Evolutionary conservation across 2,797 vertebrate species (phyloP).

Genomic region (Antrozous pallidus): DNA sequence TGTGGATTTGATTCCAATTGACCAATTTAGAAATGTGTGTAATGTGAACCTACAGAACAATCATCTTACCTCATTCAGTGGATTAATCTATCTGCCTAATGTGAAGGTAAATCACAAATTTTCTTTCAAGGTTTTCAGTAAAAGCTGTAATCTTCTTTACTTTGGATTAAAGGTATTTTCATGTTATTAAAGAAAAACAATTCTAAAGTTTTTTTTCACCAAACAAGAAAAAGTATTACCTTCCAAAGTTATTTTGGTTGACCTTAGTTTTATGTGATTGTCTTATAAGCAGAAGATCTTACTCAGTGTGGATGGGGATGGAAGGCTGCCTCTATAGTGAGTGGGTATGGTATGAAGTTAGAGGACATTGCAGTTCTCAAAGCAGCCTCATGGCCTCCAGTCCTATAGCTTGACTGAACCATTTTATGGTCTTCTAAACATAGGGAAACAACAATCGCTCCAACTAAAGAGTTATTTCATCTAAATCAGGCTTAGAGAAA

Average conservation of each 20-base stretch:
- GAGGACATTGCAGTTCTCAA: neutral
- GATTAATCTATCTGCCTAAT: constrained; percentile 88
- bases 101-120: constrained; percentile 82
- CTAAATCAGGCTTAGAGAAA: neutral
- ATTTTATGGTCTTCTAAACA: neutral
- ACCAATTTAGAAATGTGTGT: constrained; percentile 84
- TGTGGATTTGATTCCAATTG: constrained; percentile 85
- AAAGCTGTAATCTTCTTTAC: constrained; percentile 51
- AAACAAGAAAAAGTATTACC: neutral
- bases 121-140: neutral
- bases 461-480: neutral
- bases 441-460: neutral
- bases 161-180: constrained; percentile 57
- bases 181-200: constrained; percentile 17
- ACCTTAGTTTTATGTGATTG: neutral
- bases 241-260: constrained; percentile 12
- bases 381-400: neutral
- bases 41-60: constrained; percentile 89
- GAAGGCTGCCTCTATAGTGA: neutral
- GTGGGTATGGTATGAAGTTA: neutral
- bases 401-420: neutral
- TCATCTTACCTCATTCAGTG: constrained; percentile 89
- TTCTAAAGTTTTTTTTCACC: neutral
- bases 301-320: neutral
- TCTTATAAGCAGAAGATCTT: neutral